Percentiles rank a stretch among this genome's conserved stretches.
Evolutionary conservation across 2,888 invertebrate species (phyloP).

Genomic region (Nycteola revayana): DNA sequence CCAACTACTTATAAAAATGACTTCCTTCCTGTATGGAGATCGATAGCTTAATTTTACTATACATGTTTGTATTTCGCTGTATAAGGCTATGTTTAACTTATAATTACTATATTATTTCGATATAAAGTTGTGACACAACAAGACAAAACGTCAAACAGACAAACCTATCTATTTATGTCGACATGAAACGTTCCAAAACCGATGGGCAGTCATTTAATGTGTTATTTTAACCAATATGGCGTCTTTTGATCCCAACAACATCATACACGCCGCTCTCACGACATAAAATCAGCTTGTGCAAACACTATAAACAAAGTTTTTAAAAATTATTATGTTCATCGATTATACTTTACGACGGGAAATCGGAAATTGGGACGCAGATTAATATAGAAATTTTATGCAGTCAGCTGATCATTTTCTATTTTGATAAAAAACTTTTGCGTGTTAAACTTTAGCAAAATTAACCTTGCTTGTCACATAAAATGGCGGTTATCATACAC

Average conservation of each 20-base stretch:
- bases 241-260: conserved; percentile 60
- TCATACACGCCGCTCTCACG: conserved; percentile 40
- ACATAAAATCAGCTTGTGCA: conserved; percentile 44
- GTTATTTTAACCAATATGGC: conserved; percentile 76
- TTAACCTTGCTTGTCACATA: neutral
- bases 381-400: conserved; percentile 14
- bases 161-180: conserved; percentile 36
- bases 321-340: conserved; percentile 39
- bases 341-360: conserved; percentile 41
- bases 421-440: too few relatives aligned
- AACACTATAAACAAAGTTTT: conserved; percentile 43
- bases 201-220: conserved; percentile 54
- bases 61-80: too few relatives aligned
- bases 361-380: conserved; percentile 34
- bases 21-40: too few relatives aligned
- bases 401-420: conserved; percentile 22
- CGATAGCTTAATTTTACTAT: too few relatives aligned
- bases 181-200: conserved; percentile 35
- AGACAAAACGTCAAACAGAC: conserved; percentile 14
- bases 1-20: too few relatives aligned
- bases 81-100: too few relatives aligned
- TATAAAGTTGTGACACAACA: too few relatives aligned
- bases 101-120: too few relatives aligned
- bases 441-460: too few relatives aligned
- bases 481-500: neutral